Evolutionary conservation across 2,797 vertebrate species (phyloP).

Genomic region (Octomys mimax): DNA sequence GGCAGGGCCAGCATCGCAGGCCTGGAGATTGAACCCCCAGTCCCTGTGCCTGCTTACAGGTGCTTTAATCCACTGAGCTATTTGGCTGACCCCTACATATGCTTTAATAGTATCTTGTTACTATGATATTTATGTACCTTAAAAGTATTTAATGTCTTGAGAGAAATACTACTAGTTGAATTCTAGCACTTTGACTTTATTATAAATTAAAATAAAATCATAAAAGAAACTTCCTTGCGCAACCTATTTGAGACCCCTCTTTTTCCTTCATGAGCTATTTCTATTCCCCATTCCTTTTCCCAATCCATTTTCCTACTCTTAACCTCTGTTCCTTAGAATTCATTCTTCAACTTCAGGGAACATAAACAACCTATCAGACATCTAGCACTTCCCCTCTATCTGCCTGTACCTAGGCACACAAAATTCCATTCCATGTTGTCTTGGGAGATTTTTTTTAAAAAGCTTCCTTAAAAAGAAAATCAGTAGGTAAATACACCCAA

Average conservation of each 20-base stretch:
- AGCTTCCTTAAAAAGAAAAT: slow-evolving; percentile 25
- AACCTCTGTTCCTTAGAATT: background rate
- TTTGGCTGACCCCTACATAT: too few relatives aligned
- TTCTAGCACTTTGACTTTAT: slow-evolving; percentile 15
- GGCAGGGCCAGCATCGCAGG: too few relatives aligned
- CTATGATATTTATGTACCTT: background rate
- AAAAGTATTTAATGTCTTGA: slow-evolving; percentile 50
- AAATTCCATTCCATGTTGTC: background rate
- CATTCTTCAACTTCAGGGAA: background rate
- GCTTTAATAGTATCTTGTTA: slow-evolving; percentile 18
- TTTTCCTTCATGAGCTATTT: background rate
- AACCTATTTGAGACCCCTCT: background rate
- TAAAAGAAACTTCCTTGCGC: background rate
- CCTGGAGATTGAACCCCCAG: too few relatives aligned
- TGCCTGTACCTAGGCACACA: background rate
- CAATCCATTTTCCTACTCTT: background rate
- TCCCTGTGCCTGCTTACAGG: too few relatives aligned
- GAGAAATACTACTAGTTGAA: background rate
- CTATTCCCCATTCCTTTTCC: background rate
- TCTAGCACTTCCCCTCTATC: background rate
- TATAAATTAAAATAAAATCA: background rate
- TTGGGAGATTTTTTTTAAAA: background rate
- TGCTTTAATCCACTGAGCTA: too few relatives aligned
- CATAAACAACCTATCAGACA: background rate
- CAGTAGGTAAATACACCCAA: background rate